These are phyloP conservation scores for Agrypnus murinus DNA, from an alignment of 2,888 invertebrate genomes.

Conservation along the genomic window DNA sequence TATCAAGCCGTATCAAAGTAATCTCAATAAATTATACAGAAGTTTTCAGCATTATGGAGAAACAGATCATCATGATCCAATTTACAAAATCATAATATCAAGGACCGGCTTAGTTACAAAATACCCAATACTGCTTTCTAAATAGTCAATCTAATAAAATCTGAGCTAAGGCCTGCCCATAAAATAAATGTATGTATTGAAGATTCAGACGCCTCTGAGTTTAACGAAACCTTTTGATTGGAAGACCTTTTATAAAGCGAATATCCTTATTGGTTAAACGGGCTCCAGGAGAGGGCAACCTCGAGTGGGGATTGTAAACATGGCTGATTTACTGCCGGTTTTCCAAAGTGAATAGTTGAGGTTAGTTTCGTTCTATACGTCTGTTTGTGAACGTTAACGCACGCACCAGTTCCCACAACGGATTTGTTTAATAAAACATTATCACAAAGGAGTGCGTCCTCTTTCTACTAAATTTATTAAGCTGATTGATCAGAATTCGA, in stretches of 20 bases:
- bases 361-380: constrained; percentile 68
- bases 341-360: constrained; percentile 58
- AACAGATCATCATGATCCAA: background rate
- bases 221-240: constrained; percentile 61
- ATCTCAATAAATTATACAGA: constrained; percentile 12
- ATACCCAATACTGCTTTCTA: constrained; percentile 69
- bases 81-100: constrained; percentile 29
- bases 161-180: constrained; percentile 69
- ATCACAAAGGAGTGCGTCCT: background rate
- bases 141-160: constrained; percentile 71
- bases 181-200: constrained; percentile 68
- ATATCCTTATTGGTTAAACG: constrained; percentile 62
- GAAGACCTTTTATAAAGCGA: constrained; percentile 63
- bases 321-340: constrained; percentile 70
- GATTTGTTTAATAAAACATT: background rate
- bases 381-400: constrained; percentile 62
- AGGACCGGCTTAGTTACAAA: constrained; percentile 39
- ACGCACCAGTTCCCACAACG: constrained; percentile 30
- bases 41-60: background rate
- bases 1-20: constrained; percentile 5
- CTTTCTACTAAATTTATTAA: too few species aligned
- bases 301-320: constrained; percentile 67
- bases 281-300: constrained; percentile 57
- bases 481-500: too few species aligned
- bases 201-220: constrained; percentile 64